Conservation (phyloP, 2,113 vertebrate species). For the Sminthopsis crassicaudata region DNA sequence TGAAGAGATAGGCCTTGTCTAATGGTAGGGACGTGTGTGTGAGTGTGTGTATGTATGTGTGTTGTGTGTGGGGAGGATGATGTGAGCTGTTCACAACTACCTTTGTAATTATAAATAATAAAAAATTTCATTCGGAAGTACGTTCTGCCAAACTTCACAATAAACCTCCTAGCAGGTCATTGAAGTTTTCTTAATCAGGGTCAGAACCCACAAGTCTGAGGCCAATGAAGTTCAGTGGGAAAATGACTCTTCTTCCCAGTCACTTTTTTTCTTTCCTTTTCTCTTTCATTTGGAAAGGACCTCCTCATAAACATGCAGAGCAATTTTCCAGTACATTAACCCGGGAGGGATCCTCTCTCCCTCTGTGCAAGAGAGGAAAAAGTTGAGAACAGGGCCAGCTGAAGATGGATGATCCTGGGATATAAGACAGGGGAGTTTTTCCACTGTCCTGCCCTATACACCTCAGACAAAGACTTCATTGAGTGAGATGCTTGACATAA, state of each 20-base stretch:
- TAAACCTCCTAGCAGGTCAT: constrained; percentile 89
- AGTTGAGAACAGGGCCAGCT: constrained; percentile 87
- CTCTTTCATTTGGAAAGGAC: constrained; percentile 94
- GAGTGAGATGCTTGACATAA: constrained; percentile 98
- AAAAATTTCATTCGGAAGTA: constrained; percentile 88
- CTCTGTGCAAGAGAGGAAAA: constrained; percentile 87
- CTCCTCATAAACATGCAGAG: constrained; percentile 98
- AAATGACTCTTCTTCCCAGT: constrained; percentile 87
- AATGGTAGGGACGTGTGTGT: constrained; percentile 30
- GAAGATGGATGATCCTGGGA: constrained; percentile 98
- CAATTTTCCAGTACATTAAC: constrained; percentile 99
- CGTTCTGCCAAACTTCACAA: constrained; percentile 87
- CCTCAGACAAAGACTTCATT: constrained; percentile 98
- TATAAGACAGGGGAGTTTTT: constrained; percentile 96
- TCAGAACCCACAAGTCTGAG: constrained; percentile 92
- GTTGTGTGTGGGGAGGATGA: constrained; percentile 58
- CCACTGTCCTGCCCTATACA: constrained; percentile 96
- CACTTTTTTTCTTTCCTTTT: constrained; percentile 89
- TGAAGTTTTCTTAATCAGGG: constrained; percentile 91
- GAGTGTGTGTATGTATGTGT: not conserved
- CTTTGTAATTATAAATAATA: constrained; percentile 87
- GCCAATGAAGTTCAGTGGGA: constrained; percentile 90
- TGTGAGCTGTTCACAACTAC: constrained; percentile 79
- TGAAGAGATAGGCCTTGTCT: constrained; percentile 26
- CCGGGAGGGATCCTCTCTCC: constrained; percentile 92